Evolutionary conservation across 2,888 invertebrate genomes (phyloP).

Genomic region (Elegia similella): DNA sequence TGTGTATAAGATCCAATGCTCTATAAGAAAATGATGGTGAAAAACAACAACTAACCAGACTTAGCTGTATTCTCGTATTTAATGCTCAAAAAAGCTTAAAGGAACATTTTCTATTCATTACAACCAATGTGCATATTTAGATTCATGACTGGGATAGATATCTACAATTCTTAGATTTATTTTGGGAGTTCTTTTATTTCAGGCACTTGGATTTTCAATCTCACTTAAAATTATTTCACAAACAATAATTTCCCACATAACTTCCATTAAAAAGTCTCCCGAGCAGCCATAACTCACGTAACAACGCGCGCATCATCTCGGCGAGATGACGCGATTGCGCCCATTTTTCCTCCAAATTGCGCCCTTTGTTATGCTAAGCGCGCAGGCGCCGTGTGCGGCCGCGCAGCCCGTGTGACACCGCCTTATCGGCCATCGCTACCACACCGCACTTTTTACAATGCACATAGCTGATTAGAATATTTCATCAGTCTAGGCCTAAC

Average conservation of each 20-base stretch:
- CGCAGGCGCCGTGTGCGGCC: constrained; percentile 78
- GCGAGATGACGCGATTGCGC: constrained; percentile 67
- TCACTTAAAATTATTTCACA: background rate
- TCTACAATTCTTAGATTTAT: too few relatives aligned
- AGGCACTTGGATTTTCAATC: too few relatives aligned
- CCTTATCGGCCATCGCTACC: constrained; percentile 67
- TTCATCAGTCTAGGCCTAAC: constrained; percentile 64
- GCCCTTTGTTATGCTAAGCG: constrained; percentile 80
- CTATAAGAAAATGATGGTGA: too few relatives aligned
- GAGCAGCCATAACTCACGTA: constrained; percentile 14
- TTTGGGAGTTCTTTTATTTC: too few relatives aligned
- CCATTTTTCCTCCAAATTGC: constrained; percentile 81
- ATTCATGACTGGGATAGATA: too few relatives aligned
- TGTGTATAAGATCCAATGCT: too few relatives aligned
- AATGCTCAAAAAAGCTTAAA: too few relatives aligned
- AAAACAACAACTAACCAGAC: too few relatives aligned
- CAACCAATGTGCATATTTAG: too few relatives aligned
- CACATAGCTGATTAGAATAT: constrained; percentile 75
- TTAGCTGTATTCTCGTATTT: too few relatives aligned
- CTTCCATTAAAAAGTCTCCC: background rate
- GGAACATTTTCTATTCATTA: too few relatives aligned
- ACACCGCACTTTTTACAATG: constrained; percentile 66
- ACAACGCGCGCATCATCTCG: constrained; percentile 40
- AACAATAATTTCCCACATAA: background rate
- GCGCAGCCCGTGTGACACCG: constrained; percentile 58